Base-by-base conservation (phyloP, 2,113 vertebrate species). In the Apteryx mantelli region DNA sequence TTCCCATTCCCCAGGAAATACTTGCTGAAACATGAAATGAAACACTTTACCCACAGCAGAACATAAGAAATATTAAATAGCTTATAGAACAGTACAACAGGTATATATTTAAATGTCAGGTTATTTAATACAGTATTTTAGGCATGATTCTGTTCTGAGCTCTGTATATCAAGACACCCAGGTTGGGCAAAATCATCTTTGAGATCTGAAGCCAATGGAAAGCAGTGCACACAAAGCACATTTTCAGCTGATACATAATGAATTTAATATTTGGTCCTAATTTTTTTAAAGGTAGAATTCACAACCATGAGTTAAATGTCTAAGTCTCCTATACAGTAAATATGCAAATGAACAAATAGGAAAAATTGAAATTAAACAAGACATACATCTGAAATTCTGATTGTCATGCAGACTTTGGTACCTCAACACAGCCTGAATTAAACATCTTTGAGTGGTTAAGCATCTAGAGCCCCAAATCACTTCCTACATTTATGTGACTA, bases 51-150 rank as follows among this genome's bases (percentile, higher is more conserved):
- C 6, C 4, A 4, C 28, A 56, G 5, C 64, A 4, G 58, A 92
- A 85, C 30, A 89, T 65, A 13, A 93, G 55, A 93, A 94, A 86
- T 80, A 18, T 53, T 94, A 68, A 92, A 80, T 93, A 61, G 26
- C 16, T 95, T 58, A 19, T 20, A 64, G 32, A 69, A 58, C 21
- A 91, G 36, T 34, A 91, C 24, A 32, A 36, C 40, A 63, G 34
- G 12, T n/a, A 80, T 25, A 84, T 73, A 65, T 36, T 84, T 56
- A 81, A 65, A 74, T 87, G 10, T 32, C 53, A 53, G 20, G 7
- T 40, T 85, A 52, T 48, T 42, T 65, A 63, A 60, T 64, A 76
- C 63, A 48, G 13, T 70, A 40, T 36, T 63, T 28, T 28, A 46
- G 21, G 9, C 17, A 46, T 56, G 87, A 53, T 60, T 76, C 16